Conservation (phyloP, 2,113 vertebrate genomes). For the Antennarius striatus region DNA sequence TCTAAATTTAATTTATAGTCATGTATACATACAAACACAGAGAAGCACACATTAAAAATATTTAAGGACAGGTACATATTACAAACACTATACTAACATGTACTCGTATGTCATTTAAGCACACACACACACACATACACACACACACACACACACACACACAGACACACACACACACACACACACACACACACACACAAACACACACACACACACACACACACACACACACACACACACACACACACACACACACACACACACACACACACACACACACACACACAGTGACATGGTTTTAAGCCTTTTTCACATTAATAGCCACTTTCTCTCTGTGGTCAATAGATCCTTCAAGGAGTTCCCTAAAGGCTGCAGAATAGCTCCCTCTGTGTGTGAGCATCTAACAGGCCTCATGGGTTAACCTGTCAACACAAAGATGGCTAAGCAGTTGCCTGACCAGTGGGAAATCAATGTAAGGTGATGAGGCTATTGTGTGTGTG, state of each 20-base stretch:
- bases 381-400: constrained; percentile 8
- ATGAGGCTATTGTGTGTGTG: constrained; percentile 47
- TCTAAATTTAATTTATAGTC: not conserved
- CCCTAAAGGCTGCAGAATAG: constrained; percentile 49
- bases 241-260: not conserved
- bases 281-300: constrained; percentile 62
- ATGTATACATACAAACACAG: constrained; percentile 1
- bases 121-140: constrained; percentile 1
- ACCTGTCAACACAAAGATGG: constrained; percentile 68
- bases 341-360: constrained; percentile 73
- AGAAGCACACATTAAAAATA: not conserved
- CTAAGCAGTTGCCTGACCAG: constrained; percentile 70
- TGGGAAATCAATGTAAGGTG: constrained; percentile 71
- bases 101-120: not conserved
- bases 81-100: not conserved
- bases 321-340: constrained; percentile 65
- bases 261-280: constrained; percentile 11
- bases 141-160: constrained; percentile 18
- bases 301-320: constrained; percentile 73
- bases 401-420: constrained; percentile 73
- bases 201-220: constrained; percentile 26
- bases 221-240: constrained; percentile 27
- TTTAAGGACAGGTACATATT: not conserved
- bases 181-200: constrained; percentile 28
- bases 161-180: constrained; percentile 24